Conservation (phyloP, 2,888 invertebrate species). For the Petrolisthes cinctipes region DNA sequence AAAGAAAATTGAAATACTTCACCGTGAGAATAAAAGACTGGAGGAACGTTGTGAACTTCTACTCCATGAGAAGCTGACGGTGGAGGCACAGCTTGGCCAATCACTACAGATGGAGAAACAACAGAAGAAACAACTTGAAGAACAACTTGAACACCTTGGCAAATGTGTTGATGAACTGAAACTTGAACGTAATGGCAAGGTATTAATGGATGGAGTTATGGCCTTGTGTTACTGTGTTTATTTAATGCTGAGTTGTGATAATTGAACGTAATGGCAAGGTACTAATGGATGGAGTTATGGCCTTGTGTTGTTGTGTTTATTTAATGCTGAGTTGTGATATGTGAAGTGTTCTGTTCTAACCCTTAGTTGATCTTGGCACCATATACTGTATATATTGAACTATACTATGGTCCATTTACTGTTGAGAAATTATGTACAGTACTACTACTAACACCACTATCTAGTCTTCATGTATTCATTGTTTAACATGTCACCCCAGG, state of each 20-base stretch:
- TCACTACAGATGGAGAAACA: conserved; percentile 45
- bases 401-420: too few relatives aligned
- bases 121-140: conserved; percentile 58
- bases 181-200: conserved; percentile 61
- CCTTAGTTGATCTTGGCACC: not conserved
- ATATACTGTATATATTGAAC: too few relatives aligned
- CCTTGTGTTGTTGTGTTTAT: not conserved
- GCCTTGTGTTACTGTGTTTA: not conserved
- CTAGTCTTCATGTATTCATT: too few relatives aligned
- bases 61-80: conserved; percentile 42
- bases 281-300: not conserved
- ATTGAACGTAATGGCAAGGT: conserved; percentile 53
- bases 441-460: too few relatives aligned
- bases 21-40: conserved; percentile 55
- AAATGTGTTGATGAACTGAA: conserved; percentile 64
- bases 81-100: conserved; percentile 28
- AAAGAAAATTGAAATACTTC: conserved; percentile 62
- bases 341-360: too few relatives aligned
- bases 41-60: conserved; percentile 40
- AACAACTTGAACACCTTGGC: conserved; percentile 62
- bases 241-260: not conserved
- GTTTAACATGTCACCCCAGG: too few relatives aligned
- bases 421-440: too few relatives aligned
- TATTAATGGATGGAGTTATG: conserved; percentile 16
- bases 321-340: not conserved